These are phyloP conservation scores for Tachypleus tridentatus DNA, from an alignment of 1,140 invertebrate species.

Conservation along the genomic window DNA sequence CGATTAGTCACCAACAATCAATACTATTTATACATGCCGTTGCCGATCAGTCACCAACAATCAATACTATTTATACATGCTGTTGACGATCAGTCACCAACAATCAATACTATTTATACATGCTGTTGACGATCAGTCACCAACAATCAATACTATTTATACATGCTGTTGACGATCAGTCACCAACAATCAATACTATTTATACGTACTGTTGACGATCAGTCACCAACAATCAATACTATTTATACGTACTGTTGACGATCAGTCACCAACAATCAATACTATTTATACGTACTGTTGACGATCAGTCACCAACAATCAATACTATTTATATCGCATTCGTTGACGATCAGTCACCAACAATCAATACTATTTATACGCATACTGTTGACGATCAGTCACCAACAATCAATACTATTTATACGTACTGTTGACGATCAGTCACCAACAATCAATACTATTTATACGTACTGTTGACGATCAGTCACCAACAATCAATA, in stretches of 20 bases:
- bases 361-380: constrained; percentile 3
- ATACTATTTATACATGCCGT: constrained; percentile 18
- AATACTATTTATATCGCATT: constrained; percentile 1
- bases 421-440: constrained; percentile 28
- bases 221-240: too few species aligned
- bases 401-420: neutral
- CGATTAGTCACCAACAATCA: too few species aligned
- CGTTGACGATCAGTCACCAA: too few species aligned
- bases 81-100: neutral
- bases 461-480: constrained; percentile 28
- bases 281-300: constrained; percentile 28
- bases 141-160: neutral
- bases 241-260: constrained; percentile 28
- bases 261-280: too few species aligned
- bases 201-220: constrained; percentile 28
- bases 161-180: constrained; percentile 28
- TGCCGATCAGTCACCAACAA: too few species aligned
- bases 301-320: too few species aligned
- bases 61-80: constrained; percentile 25
- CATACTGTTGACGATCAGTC: too few species aligned
- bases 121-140: constrained; percentile 25
- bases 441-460: too few species aligned
- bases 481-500: too few species aligned
- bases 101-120: constrained; percentile 9
- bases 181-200: neutral